These are phyloP conservation scores for Prenolepis imparis DNA, from an alignment of 2,888 invertebrate species.

Conservation along the genomic window DNA sequence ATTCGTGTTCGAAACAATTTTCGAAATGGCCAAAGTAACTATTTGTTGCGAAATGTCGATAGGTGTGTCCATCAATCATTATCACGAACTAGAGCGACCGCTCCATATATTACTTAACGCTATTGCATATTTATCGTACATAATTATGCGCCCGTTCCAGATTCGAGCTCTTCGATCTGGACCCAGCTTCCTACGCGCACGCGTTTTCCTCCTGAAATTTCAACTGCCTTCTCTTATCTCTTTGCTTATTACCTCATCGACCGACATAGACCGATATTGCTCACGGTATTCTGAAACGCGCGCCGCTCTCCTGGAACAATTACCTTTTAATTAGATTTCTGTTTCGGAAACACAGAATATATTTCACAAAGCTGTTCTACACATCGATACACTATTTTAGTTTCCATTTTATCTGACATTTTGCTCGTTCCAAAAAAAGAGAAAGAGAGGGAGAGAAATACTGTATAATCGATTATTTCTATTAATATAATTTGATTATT, in stretches of 20 bases:
- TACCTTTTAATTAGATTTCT: constrained; percentile 48
- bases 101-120: constrained; percentile 2
- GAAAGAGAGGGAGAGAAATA: constrained; percentile 1
- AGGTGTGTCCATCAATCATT: constrained; percentile 7
- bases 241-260: constrained; percentile 43
- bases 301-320: constrained; percentile 31
- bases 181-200: neutral
- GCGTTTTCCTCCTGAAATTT: constrained; percentile 38
- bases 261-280: constrained; percentile 32
- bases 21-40: neutral
- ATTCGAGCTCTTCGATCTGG: constrained; percentile 25
- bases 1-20: neutral
- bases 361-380: neutral
- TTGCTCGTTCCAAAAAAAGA: neutral
- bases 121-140: constrained; percentile 36
- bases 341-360: neutral
- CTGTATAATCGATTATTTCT: neutral
- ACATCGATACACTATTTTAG: constrained; percentile 5
- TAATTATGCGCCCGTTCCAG: constrained; percentile 25
- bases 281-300: constrained; percentile 37
- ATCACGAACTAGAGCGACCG: neutral
- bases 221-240: constrained; percentile 42
- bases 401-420: constrained; percentile 1
- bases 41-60: constrained; percentile 11
- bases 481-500: constrained; percentile 8